A percentile compares a stretch with the other conserved stretches of the same genome.
These are phyloP conservation scores for Crypturellus undulatus DNA, from an alignment of 2,113 vertebrate genomes.

Conservation along the genomic window DNA sequence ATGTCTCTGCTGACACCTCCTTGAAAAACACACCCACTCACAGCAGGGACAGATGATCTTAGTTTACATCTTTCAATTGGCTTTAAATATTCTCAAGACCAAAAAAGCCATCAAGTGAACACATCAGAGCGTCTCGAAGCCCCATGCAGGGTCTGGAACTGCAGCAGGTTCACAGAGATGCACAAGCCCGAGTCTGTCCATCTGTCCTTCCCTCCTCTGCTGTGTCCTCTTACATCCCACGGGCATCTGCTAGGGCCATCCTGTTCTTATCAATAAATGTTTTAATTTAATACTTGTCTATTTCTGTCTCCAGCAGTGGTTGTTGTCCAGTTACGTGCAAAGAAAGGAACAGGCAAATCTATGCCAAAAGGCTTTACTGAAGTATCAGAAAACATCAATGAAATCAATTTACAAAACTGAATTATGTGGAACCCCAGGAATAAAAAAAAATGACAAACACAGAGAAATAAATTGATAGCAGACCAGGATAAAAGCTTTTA, in stretches of 20 bases:
- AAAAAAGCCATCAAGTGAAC: background rate
- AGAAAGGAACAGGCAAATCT: conserved; percentile 7
- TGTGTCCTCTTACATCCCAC: background rate
- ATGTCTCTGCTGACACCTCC: background rate
- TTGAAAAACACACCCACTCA: background rate
- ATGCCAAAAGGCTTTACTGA: conserved; percentile 35
- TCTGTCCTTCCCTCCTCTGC: background rate
- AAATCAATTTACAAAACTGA: conserved; percentile 6
- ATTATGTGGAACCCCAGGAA: conserved; percentile 36
- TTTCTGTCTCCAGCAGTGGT: background rate
- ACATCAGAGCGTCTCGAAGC: too few relatives aligned
- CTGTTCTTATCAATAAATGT: conserved; percentile 22
- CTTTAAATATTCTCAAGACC: background rate
- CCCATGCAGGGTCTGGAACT: too few relatives aligned
- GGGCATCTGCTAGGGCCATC: background rate
- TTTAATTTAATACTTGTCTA: conserved; percentile 37
- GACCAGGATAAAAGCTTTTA: conserved; percentile 63
- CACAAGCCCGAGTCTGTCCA: background rate
- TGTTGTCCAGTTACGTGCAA: conserved; percentile 43
- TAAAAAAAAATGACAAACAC: conserved; percentile 35
- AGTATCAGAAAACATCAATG: conserved; percentile 29
- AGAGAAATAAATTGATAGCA: conserved; percentile 48
- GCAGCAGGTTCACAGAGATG: background rate
- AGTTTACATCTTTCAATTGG: background rate
- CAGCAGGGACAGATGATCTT: background rate